These are phyloP conservation scores for Halictus rubicundus DNA, from an alignment of 1,140 invertebrate genomes.

Conservation along the genomic window DNA sequence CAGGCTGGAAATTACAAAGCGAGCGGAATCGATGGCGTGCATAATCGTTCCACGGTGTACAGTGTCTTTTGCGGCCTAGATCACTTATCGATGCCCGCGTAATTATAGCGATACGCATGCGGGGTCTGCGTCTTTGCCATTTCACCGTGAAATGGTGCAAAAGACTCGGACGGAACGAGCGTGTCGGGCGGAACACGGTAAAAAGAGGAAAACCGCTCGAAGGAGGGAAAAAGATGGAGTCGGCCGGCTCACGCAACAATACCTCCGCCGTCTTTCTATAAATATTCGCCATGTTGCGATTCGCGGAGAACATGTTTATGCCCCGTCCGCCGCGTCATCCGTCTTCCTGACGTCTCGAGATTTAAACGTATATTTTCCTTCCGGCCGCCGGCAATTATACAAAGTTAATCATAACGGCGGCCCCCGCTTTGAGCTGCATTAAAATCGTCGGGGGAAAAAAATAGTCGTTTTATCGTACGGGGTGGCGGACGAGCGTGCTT, in stretches of 20 bases:
- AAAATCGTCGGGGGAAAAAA: not conserved
- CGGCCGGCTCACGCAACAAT: conserved; percentile 35
- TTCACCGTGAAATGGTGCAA: conserved; percentile 54
- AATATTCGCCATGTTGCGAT: too few species aligned
- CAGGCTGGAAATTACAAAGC: conserved; percentile 55
- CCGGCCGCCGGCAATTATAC: conserved; percentile 19
- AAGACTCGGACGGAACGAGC: conserved; percentile 27
- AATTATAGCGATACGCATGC: conserved; percentile 59
- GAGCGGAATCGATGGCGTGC: conserved; percentile 57
- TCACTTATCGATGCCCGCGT: conserved; percentile 58
- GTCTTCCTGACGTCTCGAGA: conserved; percentile 32
- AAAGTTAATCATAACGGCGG: conserved; percentile 21
- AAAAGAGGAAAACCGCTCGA: not conserved
- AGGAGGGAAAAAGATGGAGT: conserved; percentile 32
- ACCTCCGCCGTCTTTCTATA: too few species aligned
- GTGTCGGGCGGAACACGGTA: conserved; percentile 11
- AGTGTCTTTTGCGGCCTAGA: conserved; percentile 61
- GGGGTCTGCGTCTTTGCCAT: conserved; percentile 29
- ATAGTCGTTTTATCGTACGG: conserved; percentile 11
- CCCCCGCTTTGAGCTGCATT: not conserved
- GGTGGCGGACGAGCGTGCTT: not conserved
- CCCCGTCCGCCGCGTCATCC: not conserved
- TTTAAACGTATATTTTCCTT: conserved; percentile 20
- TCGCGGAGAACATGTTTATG: conserved; percentile 13
- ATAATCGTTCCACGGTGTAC: conserved; percentile 45